Evolutionary conservation across 2,888 invertebrate species (phyloP), one percentile per base, ranked within the genome.

Genomic region (Nomada ruficornis): DNA sequence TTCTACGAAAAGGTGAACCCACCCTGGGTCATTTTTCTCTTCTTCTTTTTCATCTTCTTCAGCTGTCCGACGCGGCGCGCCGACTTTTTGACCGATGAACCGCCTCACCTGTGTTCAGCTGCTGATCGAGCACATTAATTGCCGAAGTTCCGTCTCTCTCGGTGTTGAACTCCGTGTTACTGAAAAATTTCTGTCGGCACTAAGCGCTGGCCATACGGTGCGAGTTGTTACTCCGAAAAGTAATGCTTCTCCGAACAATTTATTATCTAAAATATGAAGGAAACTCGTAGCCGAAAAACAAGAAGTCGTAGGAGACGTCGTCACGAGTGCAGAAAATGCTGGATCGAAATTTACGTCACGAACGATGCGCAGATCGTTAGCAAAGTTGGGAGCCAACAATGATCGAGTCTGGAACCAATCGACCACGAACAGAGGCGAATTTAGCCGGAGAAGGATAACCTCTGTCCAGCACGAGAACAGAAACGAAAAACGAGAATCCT

Each of bases 51-150:
- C 29, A 9, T 26, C 26, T 15, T 57, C 15, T 47, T 18, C 47
- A 10, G 2, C 29, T 26, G 42, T 36, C 36, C 36, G 36, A 36
- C 36, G 36, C 29, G 62, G 54, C 60, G 62, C 47, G 42, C 5
- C 11, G 65, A 71, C 72, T 72, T 72, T 83, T 73, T 79, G 81
- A 81, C 81, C 78, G 85, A 85, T 85, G 76, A 69, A 55, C 36
- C 50, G 57, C 54, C 20, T 2, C 29, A 42, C 1, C 29, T 54
- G 69, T 36, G 63, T 20, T n/a, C 18, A 18, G n/a, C 44, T n/a
- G 50, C 55, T 84, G 81, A 85, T 85, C 84, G 82, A 85, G 63
- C 74, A 74, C 81, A 50, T 81, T 84, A 84, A 85, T 85, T 84
- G 81, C 57, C 47, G 42, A 63, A 59, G 1, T 36, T 36, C 36